phyloP scores from a whole-genome alignment of 1,140 invertebrate genomes.

The Macrocentrus cingulum region DNA sequence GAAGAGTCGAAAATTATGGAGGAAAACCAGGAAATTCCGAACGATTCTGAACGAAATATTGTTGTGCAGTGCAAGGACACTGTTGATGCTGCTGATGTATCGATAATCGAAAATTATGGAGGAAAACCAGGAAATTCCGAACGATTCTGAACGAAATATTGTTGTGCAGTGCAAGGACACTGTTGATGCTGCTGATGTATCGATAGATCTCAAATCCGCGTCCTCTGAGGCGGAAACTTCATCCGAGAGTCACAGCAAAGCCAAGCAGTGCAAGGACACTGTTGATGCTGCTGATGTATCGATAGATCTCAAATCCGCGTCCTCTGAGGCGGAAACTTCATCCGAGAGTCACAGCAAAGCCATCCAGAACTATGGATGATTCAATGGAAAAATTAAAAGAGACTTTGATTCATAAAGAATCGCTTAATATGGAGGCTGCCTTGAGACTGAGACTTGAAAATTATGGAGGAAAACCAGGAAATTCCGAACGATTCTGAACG shows the following conservation, averaged over 20 bases:
- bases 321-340: too few species aligned
- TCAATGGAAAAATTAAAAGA: slow-evolving; percentile 63
- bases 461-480: slow-evolving; percentile 68
- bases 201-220: slow-evolving; percentile 18
- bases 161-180: slow-evolving; percentile 38
- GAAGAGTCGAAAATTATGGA: not conserved
- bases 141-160: not conserved
- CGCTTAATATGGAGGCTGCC: slow-evolving; percentile 66
- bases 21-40: not conserved
- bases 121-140: not conserved
- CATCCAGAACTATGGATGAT: slow-evolving; percentile 35
- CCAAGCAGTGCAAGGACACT: too few species aligned
- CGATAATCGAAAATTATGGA: not conserved
- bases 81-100: slow-evolving; percentile 33
- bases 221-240: slow-evolving; percentile 26
- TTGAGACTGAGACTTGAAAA: slow-evolving; percentile 67
- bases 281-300: too few species aligned
- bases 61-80: slow-evolving; percentile 38
- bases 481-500: too few species aligned
- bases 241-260: slow-evolving; percentile 13
- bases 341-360: too few species aligned
- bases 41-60: not conserved
- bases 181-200: slow-evolving; percentile 33
- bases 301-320: too few species aligned
- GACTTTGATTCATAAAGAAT: slow-evolving; percentile 68